Percentiles rank a stretch among this genome's conserved stretches.
Conservation (phyloP, 2,888 invertebrate genomes). For the Rhagonycha lutea region DNA sequence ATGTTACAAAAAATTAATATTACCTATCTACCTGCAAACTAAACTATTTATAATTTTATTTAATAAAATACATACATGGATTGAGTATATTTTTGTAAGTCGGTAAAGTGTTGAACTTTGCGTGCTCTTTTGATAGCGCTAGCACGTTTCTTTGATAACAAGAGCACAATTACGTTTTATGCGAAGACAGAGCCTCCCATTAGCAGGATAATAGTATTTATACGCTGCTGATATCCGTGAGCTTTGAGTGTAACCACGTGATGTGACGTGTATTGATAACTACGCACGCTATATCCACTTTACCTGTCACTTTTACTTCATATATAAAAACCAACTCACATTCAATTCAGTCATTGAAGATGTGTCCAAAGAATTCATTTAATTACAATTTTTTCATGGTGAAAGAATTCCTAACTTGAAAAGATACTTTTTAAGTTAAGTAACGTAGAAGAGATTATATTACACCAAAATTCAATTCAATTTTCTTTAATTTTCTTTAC, state of each 20-base stretch:
- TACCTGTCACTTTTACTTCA: slow-evolving; percentile 32
- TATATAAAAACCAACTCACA: background rate
- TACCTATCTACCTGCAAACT: background rate
- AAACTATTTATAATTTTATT: background rate
- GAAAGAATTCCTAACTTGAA: background rate
- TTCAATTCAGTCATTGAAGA: background rate
- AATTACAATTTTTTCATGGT: background rate
- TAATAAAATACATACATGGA: background rate
- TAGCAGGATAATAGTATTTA: slow-evolving; percentile 37
- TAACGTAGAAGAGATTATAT: background rate
- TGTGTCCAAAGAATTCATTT: background rate
- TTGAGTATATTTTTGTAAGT: slow-evolving; percentile 14
- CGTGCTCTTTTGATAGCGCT: slow-evolving; percentile 34
- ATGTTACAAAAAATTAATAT: background rate
- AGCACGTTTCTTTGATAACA: slow-evolving; percentile 32
- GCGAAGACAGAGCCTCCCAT: slow-evolving; percentile 34
- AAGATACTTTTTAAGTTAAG: background rate
- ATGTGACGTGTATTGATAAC: slow-evolving; percentile 35
- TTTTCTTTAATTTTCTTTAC: background rate
- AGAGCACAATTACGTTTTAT: slow-evolving; percentile 35
- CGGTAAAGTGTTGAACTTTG: slow-evolving; percentile 32
- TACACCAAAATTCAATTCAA: background rate
- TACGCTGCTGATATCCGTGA: slow-evolving; percentile 30
- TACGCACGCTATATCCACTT: slow-evolving; percentile 31
- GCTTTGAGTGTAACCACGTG: slow-evolving; percentile 32